Base-by-base conservation (phyloP, 2,113 vertebrate species). In the Xyliphius kryptos region DNA sequence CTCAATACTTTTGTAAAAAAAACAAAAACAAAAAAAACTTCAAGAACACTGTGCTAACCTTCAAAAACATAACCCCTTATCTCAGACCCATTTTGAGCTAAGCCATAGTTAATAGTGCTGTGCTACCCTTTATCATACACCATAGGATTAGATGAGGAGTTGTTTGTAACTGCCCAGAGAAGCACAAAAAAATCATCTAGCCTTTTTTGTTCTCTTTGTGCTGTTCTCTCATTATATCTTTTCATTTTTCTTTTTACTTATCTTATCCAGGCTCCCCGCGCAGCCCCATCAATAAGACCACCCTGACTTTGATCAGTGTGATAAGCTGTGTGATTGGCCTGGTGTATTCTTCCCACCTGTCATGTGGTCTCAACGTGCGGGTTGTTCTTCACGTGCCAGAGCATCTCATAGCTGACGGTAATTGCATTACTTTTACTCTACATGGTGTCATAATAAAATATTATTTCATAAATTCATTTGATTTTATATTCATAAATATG, bases 241-340 rank as follows among this genome's bases (percentile, higher is more conserved):
- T 32, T n/a, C 21, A 15, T 46, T 9, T 57, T 8, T 9, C 6
- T 67, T 20, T 40, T 14, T 53, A 46, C 36, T 10, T 26, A 37
- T 40, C 12, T 67, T 4, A 86, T 13, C 86, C 91, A 86, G 96
- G 95, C 38, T 98, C 96, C 21, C 94, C 96, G 0, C 83, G 96
- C 38, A 97, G 95, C 79, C 94, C 96, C 0, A 90, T 98, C 82
- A 97, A 91, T 79, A 97, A 98, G 87, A 98, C 95, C 73, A 97
- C 95, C 1, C 85, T 98, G 83, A 98, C 95, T 10, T 82, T 98
- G 76, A 97, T 98, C 88, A 97, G 96, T 11, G 80, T 98, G 78
- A 89, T 91, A 12, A 96, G 93, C 83, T 98, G 96, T 2, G 83
- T 91, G 75, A 88, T 96, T 41, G 87, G 95, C 77, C 86, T 98